Evolutionary conservation across 2,113 vertebrate genomes (phyloP).

Genomic region (Setophaga coronata): DNA sequence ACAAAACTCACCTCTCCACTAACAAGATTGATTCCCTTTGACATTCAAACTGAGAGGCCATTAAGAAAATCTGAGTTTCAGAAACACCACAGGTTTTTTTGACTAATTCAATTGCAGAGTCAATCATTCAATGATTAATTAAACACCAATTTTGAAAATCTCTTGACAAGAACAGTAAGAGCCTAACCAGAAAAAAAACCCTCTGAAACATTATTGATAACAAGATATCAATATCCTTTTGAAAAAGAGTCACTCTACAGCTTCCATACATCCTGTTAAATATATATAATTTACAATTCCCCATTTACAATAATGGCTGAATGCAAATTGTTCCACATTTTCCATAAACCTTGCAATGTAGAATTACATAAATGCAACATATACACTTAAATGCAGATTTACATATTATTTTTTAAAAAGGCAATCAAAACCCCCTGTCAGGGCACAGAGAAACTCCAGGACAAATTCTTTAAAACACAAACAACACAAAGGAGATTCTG

Average conservation of each 20-base stretch:
- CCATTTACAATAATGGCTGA: not conserved
- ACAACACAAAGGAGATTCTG: not conserved
- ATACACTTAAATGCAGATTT: not conserved
- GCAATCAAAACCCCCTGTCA: not conserved
- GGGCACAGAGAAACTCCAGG: not conserved
- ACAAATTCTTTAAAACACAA: not conserved
- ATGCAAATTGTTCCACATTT: not conserved
- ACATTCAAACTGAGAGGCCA: not conserved
- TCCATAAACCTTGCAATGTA: not conserved
- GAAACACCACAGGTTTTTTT: not conserved
- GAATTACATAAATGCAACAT: not conserved
- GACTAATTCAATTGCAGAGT: not conserved
- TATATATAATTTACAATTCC: not conserved
- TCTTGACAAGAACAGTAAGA: not conserved
- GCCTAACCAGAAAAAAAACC: rapidly evolving
- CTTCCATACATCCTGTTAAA: not conserved
- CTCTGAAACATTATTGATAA: not conserved
- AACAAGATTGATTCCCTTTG: not conserved
- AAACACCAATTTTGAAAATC: not conserved
- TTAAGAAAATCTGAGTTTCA: not conserved
- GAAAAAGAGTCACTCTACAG: not conserved
- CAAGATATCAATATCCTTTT: not conserved
- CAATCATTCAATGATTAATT: not conserved
- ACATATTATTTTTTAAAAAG: not conserved
- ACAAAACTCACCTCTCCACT: not conserved